Evolutionary conservation across 2,888 invertebrate genomes (phyloP).

Genomic region (Melieria crassipennis): DNA sequence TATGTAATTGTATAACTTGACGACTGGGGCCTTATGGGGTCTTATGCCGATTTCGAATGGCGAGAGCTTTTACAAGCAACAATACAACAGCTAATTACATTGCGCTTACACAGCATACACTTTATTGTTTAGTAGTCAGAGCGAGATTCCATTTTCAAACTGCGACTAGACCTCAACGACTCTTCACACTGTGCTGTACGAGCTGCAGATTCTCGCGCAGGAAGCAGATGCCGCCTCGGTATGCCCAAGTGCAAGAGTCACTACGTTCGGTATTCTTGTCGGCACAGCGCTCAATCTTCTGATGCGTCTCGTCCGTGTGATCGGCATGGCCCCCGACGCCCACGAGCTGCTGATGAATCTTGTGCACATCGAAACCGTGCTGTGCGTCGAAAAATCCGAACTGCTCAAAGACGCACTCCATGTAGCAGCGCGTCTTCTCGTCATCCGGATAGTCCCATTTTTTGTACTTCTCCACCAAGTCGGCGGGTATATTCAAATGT

Average conservation of each 20-base stretch:
- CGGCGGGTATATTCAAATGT: conserved; percentile 51
- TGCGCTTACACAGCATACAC: no score
- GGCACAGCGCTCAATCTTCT: conserved; percentile 58
- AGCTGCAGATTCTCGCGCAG: conserved; percentile 53
- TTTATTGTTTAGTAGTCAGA: no score
- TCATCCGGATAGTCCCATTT: conserved; percentile 61
- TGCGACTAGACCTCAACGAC: no score
- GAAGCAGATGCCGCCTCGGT: conserved; percentile 61
- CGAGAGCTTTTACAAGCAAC: no score
- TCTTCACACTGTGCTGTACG: conserved; percentile 56
- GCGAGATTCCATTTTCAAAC: no score
- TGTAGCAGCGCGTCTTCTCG: conserved; percentile 58
- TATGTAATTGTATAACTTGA: no score
- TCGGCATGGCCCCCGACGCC: conserved; percentile 49
- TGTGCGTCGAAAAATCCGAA: conserved; percentile 59
- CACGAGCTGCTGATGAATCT: conserved; percentile 59
- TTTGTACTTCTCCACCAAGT: conserved; percentile 58
- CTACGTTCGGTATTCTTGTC: conserved; percentile 55
- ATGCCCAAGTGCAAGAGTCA: conserved; percentile 60
- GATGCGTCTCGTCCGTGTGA: conserved; percentile 56
- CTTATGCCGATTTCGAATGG: no score
- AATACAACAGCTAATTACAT: no score
- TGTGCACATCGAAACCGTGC: conserved; percentile 59
- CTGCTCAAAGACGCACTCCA: conserved; percentile 61
- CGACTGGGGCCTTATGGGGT: no score